A percentile compares a stretch with the other conserved stretches of the same genome.
Evolutionary conservation across 2,888 invertebrate species (phyloP).

Genomic region (Clanis bilineata): DNA sequence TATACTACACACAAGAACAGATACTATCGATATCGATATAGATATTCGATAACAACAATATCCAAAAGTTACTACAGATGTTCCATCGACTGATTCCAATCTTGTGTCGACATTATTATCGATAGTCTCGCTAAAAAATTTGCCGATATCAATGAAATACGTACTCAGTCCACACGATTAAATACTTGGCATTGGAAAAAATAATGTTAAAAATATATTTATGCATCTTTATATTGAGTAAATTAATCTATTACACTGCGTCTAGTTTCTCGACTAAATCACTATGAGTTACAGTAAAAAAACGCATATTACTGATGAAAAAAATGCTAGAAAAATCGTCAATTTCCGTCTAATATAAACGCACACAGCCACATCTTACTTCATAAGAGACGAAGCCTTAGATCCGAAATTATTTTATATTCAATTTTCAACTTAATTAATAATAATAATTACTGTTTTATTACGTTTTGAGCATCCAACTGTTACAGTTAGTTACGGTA

Average conservation of each 20-base stretch:
- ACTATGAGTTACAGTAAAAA: conserved; percentile 8
- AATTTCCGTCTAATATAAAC: conserved; percentile 40
- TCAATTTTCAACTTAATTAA: conserved; percentile 24
- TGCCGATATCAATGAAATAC: conserved; percentile 31
- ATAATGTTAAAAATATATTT: conserved; percentile 28
- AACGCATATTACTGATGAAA: conserved; percentile 22
- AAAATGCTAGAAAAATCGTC: conserved; percentile 52
- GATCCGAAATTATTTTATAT: conserved; percentile 32
- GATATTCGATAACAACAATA: background rate
- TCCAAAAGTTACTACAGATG: conserved; percentile 2
- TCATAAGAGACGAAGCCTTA: conserved; percentile 63
- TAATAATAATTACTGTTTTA: conserved; percentile 41
- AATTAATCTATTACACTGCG: conserved; percentile 35
- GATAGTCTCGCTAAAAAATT: conserved; percentile 23
- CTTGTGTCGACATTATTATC: conserved; percentile 1
- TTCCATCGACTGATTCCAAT: background rate
- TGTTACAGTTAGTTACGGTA: conserved; percentile 2
- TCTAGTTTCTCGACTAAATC: conserved; percentile 17
- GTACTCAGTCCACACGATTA: conserved; percentile 23
- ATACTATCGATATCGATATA: conserved; percentile 2
- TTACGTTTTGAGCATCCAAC: conserved; percentile 35
- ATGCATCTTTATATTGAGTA: conserved; percentile 21
- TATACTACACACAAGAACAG: conserved; percentile 20
- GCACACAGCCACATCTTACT: conserved; percentile 71
- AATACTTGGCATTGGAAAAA: conserved; percentile 29